Percentiles rank a stretch among this genome's conserved stretches.
Evolutionary conservation across 2,888 invertebrate genomes (phyloP).

Genomic region (Salpingus planirostris): DNA sequence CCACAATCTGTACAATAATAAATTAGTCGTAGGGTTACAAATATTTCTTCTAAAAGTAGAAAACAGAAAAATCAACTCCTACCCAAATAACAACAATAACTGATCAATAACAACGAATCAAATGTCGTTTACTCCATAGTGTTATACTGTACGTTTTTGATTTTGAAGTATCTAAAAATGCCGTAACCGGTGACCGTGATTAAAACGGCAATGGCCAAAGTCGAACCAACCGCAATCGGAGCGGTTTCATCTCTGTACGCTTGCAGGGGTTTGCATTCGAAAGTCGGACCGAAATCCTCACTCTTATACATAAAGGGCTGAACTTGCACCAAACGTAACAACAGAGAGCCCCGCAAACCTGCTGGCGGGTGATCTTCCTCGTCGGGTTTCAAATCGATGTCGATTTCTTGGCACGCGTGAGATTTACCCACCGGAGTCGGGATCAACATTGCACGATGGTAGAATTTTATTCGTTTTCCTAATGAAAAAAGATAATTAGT

Average conservation of each 20-base stretch:
- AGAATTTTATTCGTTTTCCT: conserved; percentile 34
- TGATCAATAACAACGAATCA: background rate
- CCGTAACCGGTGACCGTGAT: conserved; percentile 78
- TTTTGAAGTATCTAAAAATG: conserved; percentile 75
- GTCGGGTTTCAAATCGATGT: conserved; percentile 50
- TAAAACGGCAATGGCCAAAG: conserved; percentile 72
- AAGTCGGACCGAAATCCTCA: conserved; percentile 58
- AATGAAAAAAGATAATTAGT: too few relatives aligned
- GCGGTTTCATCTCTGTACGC: conserved; percentile 72
- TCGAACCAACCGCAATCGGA: conserved; percentile 74
- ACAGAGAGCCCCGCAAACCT: conserved; percentile 33
- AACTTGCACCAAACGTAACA: conserved; percentile 41
- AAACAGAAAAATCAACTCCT: background rate
- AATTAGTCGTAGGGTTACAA: too few relatives aligned
- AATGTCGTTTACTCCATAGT: conserved; percentile 65
- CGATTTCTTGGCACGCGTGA: conserved; percentile 65
- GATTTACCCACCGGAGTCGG: conserved; percentile 84
- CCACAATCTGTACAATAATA: too few relatives aligned
- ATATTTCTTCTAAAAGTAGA: too few relatives aligned
- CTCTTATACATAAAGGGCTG: conserved; percentile 86
- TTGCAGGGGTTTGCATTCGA: conserved; percentile 51
- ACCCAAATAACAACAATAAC: background rate
- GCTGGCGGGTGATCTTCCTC: conserved; percentile 34
- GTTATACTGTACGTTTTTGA: conserved; percentile 86
- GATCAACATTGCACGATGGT: conserved; percentile 56